Evolutionary conservation across 2,888 invertebrate species (phyloP).

Genomic region (Danaus chrysippus): DNA sequence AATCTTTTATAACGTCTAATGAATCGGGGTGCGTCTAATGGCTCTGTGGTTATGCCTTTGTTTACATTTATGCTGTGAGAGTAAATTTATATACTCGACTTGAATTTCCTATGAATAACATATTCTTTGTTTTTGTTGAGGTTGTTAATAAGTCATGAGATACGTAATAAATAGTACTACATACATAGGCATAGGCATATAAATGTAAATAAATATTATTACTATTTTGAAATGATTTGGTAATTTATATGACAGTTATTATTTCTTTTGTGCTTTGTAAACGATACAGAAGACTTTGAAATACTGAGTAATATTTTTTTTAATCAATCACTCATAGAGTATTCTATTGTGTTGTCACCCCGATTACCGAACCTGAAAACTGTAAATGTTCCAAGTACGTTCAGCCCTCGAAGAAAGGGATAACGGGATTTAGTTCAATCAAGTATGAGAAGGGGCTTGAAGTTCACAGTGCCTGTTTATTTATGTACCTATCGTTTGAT

Average conservation of each 20-base stretch:
- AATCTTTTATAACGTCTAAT: slow-evolving; percentile 71
- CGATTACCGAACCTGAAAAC: slow-evolving; percentile 31
- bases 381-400: slow-evolving; percentile 38
- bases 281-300: not conserved
- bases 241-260: too few species aligned
- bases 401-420: slow-evolving; percentile 37
- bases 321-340: not conserved
- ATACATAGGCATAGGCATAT: too few species aligned
- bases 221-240: too few species aligned
- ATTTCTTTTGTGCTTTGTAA: slow-evolving; percentile 4
- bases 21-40: slow-evolving; percentile 64
- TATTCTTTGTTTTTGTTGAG: too few species aligned
- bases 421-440: slow-evolving; percentile 42
- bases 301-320: not conserved
- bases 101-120: not conserved
- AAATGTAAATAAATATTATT: too few species aligned
- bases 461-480: slow-evolving; percentile 38
- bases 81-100: not conserved
- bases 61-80: slow-evolving; percentile 21
- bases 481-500: slow-evolving; percentile 37
- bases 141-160: too few species aligned
- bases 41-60: slow-evolving; percentile 48
- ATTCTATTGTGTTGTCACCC: slow-evolving; percentile 7
- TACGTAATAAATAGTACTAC: too few species aligned
- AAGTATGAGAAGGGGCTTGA: slow-evolving; percentile 38